Evolutionary conservation across 1,140 invertebrate species (phyloP).

Genomic region (Amyelois transitella): DNA sequence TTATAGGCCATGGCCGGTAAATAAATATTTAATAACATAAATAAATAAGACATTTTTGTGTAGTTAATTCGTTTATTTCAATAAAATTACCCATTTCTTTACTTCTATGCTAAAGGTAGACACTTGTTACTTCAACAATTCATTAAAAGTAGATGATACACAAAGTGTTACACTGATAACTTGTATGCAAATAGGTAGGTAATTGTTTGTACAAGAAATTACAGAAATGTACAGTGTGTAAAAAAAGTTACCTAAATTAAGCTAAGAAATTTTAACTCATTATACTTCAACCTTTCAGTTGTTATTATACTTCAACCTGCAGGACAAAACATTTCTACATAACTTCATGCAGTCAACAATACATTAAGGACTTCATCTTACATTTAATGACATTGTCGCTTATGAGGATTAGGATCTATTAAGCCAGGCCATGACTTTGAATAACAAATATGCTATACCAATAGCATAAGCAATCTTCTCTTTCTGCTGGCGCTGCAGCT

Average conservation of each 20-base stretch:
- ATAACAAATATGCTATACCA: conserved; percentile 87
- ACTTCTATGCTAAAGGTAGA: not conserved
- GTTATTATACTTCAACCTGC: no score
- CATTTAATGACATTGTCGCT: conserved; percentile 25
- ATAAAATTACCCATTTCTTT: no score
- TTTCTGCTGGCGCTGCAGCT: conserved; percentile 84
- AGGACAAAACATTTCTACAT: conserved; percentile 23
- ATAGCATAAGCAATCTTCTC: conserved; percentile 88
- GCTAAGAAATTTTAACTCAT: conserved; percentile 32
- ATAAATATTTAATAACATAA: no score
- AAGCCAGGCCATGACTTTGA: conserved; percentile 90
- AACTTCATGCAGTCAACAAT: conserved; percentile 53
- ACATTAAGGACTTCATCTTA: conserved; percentile 56
- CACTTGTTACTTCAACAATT: conserved; percentile 34
- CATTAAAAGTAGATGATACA: conserved; percentile 33
- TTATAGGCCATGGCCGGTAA: no score
- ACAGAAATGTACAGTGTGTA: conserved; percentile 41
- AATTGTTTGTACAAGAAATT: conserved; percentile 47
- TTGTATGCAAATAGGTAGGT: conserved; percentile 29
- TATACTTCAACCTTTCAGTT: conserved; percentile 30
- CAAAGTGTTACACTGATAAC: conserved; percentile 18
- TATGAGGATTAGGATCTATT: conserved; percentile 76
- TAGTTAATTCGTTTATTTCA: no score
- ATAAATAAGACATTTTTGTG: no score
- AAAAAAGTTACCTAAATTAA: conserved; percentile 51